These are phyloP conservation scores for Centropus bengalensis DNA, from an alignment of 2,113 vertebrate genomes.

Conservation along the genomic window DNA sequence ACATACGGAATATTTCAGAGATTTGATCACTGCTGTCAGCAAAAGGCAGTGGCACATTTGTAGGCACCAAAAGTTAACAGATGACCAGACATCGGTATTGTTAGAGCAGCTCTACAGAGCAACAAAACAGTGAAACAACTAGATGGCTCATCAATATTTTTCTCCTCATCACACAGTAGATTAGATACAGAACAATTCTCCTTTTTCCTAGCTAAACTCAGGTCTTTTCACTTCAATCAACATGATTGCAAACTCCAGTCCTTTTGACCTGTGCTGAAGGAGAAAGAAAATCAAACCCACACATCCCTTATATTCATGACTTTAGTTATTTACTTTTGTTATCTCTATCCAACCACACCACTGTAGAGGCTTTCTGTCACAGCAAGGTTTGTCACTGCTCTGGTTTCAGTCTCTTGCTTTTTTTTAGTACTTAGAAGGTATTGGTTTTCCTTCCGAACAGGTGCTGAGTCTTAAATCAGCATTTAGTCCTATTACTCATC, in stretches of 20 bases:
- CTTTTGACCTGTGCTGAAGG: not conserved
- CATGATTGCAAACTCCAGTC: not conserved
- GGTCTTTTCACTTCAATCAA: slow-evolving; percentile 1
- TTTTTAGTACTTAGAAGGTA: not conserved
- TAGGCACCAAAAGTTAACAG: not conserved
- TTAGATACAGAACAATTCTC: not conserved
- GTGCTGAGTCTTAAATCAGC: slow-evolving; percentile 3
- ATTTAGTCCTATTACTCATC: slow-evolving; percentile 37
- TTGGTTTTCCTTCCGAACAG: slow-evolving; percentile 7
- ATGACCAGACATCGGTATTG: not conserved
- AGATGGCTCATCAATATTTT: not conserved
- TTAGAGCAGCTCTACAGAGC: not conserved
- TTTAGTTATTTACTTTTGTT: slow-evolving; percentile 22
- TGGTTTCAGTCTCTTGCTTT: not conserved
- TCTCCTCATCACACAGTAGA: not conserved
- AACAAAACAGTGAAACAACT: not conserved
- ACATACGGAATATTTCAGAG: not conserved
- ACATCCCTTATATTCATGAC: not conserved
- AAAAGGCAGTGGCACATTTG: not conserved
- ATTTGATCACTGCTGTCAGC: not conserved
- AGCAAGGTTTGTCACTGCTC: not conserved
- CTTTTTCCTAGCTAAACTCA: not conserved
- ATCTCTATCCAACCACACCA: not conserved
- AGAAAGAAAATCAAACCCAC: not conserved
- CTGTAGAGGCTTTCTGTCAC: not conserved